A percentile compares a stretch with the other conserved stretches of the same genome.
phyloP scores from a whole-genome alignment of 1,140 invertebrate genomes.

The Tetraneura akinire region DNA sequence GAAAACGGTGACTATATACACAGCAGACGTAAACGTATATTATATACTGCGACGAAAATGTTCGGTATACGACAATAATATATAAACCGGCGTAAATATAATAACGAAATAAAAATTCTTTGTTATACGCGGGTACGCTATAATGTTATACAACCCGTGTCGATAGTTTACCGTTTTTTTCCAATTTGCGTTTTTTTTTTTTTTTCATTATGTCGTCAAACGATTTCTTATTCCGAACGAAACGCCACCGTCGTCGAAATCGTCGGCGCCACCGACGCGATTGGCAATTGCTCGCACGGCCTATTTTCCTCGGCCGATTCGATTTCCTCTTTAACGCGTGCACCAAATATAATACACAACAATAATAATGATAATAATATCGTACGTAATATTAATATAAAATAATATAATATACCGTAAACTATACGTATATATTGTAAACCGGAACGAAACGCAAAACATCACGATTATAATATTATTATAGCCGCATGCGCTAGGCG shows the following conservation, averaged over 20 bases:
- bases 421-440: neutral
- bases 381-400: neutral
- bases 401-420: neutral
- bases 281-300: slow-evolving; percentile 29
- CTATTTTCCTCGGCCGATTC: slow-evolving; percentile 33
- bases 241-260: neutral
- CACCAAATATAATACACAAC: neutral
- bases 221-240: neutral
- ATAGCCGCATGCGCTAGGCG: neutral
- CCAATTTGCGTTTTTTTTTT: neutral
- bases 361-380: neutral
- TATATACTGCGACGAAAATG: no score
- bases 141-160: no score
- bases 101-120: no score
- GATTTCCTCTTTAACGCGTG: slow-evolving; percentile 1
- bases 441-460: neutral
- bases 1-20: no score
- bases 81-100: no score
- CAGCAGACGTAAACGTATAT: no score
- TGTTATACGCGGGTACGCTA: no score
- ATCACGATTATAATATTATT: neutral
- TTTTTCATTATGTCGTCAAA: neutral
- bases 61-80: no score
- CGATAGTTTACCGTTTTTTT: slow-evolving; percentile 9
- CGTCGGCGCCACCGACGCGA: slow-evolving; percentile 36